Base-by-base conservation (phyloP, 2,888 invertebrate species). In the Diarsia mendica region DNA sequence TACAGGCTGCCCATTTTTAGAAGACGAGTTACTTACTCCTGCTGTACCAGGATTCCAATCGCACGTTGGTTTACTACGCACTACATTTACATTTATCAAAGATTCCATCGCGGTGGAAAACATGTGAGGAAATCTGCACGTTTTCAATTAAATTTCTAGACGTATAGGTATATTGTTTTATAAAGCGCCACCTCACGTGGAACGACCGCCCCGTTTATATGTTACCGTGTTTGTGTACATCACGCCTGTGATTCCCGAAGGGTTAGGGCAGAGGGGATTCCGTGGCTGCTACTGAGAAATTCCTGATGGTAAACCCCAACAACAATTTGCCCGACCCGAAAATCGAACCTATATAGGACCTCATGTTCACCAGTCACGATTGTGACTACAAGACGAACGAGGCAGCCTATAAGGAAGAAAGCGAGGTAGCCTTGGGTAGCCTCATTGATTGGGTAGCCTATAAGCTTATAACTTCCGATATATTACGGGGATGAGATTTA, bases 121-220 rank as follows among this genome's bases (percentile, higher is more conserved):
- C 53, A 66, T 20, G 69, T 23, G 75, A 74, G 70, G 77, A 80
- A 84, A 79, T 77, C 60, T 72, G 53, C 79, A 74, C 51, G 72
- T 60, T 77, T 76, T 15, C 10, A 73, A 72, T 85, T 80, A 64
- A 85, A 77, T 85, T 85, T 83, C 85, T 60, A 70, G 55, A 33
- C 67, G 61, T 28, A 28, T 28, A 28, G 28, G 28, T 73, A 68
- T 65, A 76, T 67, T 67, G n/a, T 20, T 77, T 72, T 72, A 72
- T 70, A 75, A 77, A 69, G 23, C 53, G 44, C 67, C 77, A 77
- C 60, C 49, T 60, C 60, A 46, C 33, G 46, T 49, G 11, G 28
- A 60, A 67, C 10, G 28, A 10, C n/a, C 5, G 64, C 44, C 46
- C 51, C 68, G 48, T 76, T 76, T 64, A n/a, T 44, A 48, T 63